Evolutionary conservation across 2,113 vertebrate genomes (phyloP).

Genomic region (Myotis davidii): DNA sequence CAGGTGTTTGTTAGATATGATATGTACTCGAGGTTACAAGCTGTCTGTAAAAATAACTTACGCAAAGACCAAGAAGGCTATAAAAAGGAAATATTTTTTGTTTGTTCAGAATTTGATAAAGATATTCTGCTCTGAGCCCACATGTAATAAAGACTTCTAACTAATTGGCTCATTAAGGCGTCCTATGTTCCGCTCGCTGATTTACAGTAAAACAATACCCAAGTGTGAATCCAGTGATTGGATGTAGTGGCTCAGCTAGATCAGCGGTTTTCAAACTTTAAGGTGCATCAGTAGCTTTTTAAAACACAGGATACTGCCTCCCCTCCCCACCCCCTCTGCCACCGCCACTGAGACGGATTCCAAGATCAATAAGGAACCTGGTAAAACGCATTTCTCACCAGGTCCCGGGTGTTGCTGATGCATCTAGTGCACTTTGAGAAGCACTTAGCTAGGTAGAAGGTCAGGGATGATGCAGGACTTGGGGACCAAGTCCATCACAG

Average conservation of each 20-base stretch:
- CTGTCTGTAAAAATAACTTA: no score
- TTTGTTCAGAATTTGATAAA: no score
- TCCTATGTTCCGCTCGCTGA: no score
- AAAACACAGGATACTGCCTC: background rate
- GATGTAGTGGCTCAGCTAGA: background rate
- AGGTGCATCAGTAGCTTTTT: background rate
- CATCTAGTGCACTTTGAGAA: background rate
- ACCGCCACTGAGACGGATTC: background rate
- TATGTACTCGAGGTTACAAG: no score
- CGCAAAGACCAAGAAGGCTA: no score
- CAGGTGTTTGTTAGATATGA: no score
- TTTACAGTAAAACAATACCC: background rate
- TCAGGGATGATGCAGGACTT: fast-evolving
- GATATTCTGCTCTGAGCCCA: no score
- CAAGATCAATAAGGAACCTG: background rate
- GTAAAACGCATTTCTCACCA: background rate
- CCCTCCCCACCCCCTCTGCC: no score
- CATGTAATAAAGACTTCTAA: no score
- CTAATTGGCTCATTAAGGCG: no score
- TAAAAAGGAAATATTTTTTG: no score
- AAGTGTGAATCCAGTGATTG: background rate
- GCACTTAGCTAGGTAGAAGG: background rate
- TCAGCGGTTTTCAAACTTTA: background rate
- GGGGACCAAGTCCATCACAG: background rate
- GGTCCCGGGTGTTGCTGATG: background rate